phyloP scores from a whole-genome alignment of 2,888 invertebrate genomes.

The Chrysopilus asiliformis region DNA sequence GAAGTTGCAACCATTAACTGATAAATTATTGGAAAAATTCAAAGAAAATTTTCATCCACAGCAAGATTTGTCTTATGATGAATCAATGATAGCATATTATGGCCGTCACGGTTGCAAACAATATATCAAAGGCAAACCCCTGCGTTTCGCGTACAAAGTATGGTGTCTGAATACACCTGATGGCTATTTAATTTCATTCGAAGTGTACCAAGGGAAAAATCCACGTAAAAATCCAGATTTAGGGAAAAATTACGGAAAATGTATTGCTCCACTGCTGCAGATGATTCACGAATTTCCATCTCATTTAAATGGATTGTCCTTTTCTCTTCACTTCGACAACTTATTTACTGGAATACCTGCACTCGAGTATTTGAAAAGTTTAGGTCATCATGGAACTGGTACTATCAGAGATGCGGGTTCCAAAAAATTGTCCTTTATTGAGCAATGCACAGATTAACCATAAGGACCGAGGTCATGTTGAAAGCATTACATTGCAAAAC shows the following conservation, averaged over 20 bases:
- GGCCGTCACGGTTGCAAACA: slow-evolving; percentile 22
- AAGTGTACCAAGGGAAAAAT: slow-evolving; percentile 18
- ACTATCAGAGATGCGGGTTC: slow-evolving; percentile 17
- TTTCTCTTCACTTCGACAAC: slow-evolving; percentile 18
- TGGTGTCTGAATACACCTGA: slow-evolving; percentile 16
- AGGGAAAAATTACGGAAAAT: slow-evolving; percentile 16
- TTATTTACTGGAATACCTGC: slow-evolving; percentile 16
- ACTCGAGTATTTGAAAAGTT: slow-evolving; percentile 12
- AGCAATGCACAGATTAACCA: too few species aligned
- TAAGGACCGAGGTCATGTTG: too few species aligned
- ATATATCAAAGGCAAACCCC: slow-evolving; percentile 20
- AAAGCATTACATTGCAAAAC: too few species aligned
- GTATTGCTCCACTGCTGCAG: slow-evolving; percentile 12
- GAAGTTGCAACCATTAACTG: slow-evolving; percentile 17
- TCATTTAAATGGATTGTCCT: slow-evolving; percentile 13
- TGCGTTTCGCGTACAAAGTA: slow-evolving; percentile 20
- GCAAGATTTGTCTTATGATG: slow-evolving; percentile 18
- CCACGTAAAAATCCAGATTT: slow-evolving; percentile 15
- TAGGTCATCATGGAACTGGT: slow-evolving; percentile 17
- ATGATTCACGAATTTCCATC: slow-evolving; percentile 13
- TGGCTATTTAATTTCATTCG: slow-evolving; percentile 15
- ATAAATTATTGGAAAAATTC: slow-evolving; percentile 12
- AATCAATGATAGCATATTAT: slow-evolving; percentile 24
- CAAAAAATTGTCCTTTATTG: slow-evolving; percentile 15
- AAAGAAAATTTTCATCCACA: slow-evolving; percentile 13